phyloP scores from a whole-genome alignment of 1,140 invertebrate species.

The Camponotus floridanus region DNA sequence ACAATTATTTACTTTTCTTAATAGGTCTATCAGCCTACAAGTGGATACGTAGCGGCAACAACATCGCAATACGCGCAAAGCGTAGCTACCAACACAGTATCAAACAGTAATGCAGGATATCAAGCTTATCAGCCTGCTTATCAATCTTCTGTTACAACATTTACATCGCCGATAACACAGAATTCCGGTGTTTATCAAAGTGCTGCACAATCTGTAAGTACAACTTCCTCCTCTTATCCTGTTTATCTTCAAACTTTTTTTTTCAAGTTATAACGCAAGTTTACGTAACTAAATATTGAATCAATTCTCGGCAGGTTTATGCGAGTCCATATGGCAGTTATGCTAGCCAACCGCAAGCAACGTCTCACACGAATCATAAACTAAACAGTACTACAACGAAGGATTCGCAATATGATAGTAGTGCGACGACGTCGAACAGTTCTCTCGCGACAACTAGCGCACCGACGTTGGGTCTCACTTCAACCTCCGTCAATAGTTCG shows the following conservation, averaged over 20 bases:
- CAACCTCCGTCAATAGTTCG: constrained; percentile 84
- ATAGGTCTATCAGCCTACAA: constrained; percentile 81
- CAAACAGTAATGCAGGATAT: constrained; percentile 81
- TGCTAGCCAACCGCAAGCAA: constrained; percentile 79
- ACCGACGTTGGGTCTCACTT: constrained; percentile 85
- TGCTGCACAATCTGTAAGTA: constrained; percentile 82
- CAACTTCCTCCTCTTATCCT: not conserved
- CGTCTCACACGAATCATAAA: constrained; percentile 85
- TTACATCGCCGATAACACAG: constrained; percentile 84
- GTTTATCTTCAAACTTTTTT: not conserved
- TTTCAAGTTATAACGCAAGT: not conserved
- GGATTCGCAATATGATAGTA: constrained; percentile 87
- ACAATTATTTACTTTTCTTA: not conserved
- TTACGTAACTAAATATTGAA: not conserved
- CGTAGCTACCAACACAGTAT: constrained; percentile 80
- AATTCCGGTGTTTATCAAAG: constrained; percentile 82
- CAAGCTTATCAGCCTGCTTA: constrained; percentile 84
- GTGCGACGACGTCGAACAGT: constrained; percentile 84
- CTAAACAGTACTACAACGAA: constrained; percentile 83
- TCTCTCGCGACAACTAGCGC: constrained; percentile 86
- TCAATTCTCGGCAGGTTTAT: constrained; percentile 77
- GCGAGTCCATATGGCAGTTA: constrained; percentile 82
- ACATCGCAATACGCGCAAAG: constrained; percentile 83
- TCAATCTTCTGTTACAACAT: constrained; percentile 84
- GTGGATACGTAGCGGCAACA: constrained; percentile 82